Conservation (phyloP, 2,113 vertebrate species). For the Toxostoma redivivum region DNA sequence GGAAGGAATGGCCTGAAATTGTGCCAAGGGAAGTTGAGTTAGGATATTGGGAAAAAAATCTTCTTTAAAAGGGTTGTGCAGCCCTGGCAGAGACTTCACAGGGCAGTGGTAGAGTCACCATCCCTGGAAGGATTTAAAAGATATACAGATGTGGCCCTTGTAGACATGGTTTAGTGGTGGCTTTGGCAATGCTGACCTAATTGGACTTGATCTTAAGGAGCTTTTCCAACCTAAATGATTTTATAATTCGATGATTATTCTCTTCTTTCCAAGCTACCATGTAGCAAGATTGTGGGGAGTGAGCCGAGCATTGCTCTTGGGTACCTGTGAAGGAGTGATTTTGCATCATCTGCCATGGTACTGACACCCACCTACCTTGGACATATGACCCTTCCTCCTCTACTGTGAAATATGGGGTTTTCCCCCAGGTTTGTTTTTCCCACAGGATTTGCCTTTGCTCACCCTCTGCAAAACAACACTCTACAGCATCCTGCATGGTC, state of each 20-base stretch:
- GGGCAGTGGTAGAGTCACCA: not conserved
- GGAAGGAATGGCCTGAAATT: not conserved
- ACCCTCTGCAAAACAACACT: not conserved
- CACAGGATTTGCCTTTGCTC: not conserved
- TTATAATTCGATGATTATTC: not conserved
- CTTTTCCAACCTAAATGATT: not conserved
- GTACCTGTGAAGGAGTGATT: not conserved
- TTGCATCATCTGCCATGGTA: not conserved
- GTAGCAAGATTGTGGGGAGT: not conserved
- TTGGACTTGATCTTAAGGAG: not conserved
- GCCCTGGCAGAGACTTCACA: not conserved
- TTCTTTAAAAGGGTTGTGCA: not conserved
- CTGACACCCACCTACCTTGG: fast-evolving
- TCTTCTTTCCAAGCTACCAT: fast-evolving
- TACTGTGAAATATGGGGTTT: fast-evolving
- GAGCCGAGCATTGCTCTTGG: not conserved
- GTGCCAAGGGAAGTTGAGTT: not conserved
- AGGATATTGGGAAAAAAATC: not conserved
- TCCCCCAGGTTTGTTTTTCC: not conserved
- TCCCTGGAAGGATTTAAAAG: not conserved
- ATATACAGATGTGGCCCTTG: not conserved
- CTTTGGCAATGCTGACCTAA: not conserved
- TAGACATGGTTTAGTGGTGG: not conserved
- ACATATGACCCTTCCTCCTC: not conserved
- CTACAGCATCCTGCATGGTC: not conserved